A percentile compares a stretch with the other conserved stretches of the same genome.
Evolutionary conservation across 2,888 invertebrate species (phyloP).

Genomic region (Argyresthia albistria): DNA sequence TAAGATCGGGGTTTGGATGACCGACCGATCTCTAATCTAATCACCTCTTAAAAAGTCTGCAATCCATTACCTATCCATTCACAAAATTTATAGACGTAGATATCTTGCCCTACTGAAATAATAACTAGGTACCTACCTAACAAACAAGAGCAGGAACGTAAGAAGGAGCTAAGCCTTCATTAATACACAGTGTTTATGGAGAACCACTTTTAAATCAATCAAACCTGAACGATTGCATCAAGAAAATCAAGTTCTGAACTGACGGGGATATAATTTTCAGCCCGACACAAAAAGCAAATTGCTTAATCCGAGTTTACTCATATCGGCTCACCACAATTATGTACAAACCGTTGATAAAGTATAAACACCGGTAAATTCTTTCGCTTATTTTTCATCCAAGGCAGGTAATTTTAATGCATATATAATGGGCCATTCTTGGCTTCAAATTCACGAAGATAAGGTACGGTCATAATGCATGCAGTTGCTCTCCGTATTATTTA

Average conservation of each 20-base stretch:
- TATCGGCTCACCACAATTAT: constrained; percentile 21
- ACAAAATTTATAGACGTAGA: too few species aligned
- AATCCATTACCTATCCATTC: too few species aligned
- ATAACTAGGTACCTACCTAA: too few species aligned
- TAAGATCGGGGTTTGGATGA: too few species aligned
- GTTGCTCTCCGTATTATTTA: constrained; percentile 65
- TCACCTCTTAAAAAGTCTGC: too few species aligned
- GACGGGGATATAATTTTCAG: background rate
- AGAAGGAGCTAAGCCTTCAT: too few species aligned
- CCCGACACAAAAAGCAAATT: constrained; percentile 14
- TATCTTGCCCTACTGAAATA: too few species aligned
- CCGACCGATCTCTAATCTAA: too few species aligned
- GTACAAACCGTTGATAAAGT: constrained; percentile 25
- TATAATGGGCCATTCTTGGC: constrained; percentile 71
- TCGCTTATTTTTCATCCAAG: constrained; percentile 52
- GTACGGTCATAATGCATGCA: constrained; percentile 68
- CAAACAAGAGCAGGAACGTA: too few species aligned
- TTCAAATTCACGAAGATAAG: constrained; percentile 71
- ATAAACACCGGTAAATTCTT: constrained; percentile 22
- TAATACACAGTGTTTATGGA: too few species aligned
- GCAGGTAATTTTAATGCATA: constrained; percentile 73
- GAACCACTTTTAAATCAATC: too few species aligned
- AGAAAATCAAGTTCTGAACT: background rate
- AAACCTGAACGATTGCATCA: too few species aligned
- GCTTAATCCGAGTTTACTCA: constrained; percentile 19